Percentiles rank a stretch among this genome's conserved stretches.
Conservation (phyloP, 2,888 invertebrate genomes). For the Patella pellucida region DNA sequence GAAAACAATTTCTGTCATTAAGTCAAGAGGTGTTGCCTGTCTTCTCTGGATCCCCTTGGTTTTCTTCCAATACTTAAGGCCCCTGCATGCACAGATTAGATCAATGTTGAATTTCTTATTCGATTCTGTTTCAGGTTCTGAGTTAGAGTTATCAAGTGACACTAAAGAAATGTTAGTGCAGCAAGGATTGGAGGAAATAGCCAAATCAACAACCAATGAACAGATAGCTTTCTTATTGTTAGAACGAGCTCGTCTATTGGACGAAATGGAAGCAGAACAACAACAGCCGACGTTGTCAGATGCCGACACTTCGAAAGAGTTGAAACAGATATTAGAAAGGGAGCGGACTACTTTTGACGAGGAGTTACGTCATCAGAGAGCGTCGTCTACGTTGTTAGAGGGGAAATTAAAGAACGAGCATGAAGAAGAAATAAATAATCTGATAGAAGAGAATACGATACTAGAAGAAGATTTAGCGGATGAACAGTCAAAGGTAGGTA, state of each 20-base stretch:
- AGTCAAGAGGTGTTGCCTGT: no score
- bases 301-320: conserved; percentile 39
- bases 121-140: conserved; percentile 35
- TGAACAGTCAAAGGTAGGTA: conserved; percentile 53
- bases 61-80: no score
- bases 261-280: conserved; percentile 70
- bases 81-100: no score
- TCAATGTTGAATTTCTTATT: not conserved
- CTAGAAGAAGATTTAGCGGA: conserved; percentile 48
- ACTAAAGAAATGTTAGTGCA: conserved; percentile 69
- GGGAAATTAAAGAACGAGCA: conserved; percentile 57
- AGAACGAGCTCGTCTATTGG: conserved; percentile 71
- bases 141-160: conserved; percentile 53
- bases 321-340: conserved; percentile 66
- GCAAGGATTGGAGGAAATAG: conserved; percentile 71
- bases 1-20: no score
- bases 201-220: conserved; percentile 70
- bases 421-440: conserved; percentile 62
- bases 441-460: conserved; percentile 64
- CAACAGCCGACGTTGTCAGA: conserved; percentile 18
- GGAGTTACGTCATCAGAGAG: conserved; percentile 70
- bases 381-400: conserved; percentile 45
- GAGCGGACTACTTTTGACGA: conserved; percentile 69
- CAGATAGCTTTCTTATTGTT: conserved; percentile 73
- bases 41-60: no score